Evolutionary conservation across 30 jellyfish, hydroid and myxozoan genomes (phyloP), one percentile per base, ranked within the genome.

Genomic region (Euphysa ruthae): DNA sequence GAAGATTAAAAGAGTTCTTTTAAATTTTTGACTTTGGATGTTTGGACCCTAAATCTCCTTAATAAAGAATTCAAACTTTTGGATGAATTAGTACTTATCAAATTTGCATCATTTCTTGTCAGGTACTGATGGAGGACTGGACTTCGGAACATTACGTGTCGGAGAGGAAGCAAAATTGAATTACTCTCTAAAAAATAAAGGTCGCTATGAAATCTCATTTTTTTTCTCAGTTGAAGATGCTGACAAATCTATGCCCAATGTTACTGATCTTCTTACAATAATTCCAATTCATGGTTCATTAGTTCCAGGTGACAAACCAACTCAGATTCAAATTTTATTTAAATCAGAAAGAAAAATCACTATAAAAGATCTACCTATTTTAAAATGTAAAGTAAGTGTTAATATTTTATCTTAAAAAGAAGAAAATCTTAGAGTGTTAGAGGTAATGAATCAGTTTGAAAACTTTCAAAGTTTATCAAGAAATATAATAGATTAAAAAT

Each of bases 51-150:
- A n/a, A n/a, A n/a, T n/a, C n/a, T n/a, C n/a, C n/a, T n/a, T n/a
- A n/a, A n/a, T n/a, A n/a, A n/a, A n/a, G n/a, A n/a, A n/a, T n/a
- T n/a, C n/a, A n/a, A n/a, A n/a, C n/a, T n/a, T n/a, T n/a, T n/a
- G n/a, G n/a, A n/a, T n/a, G n/a, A n/a, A n/a, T n/a, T n/a, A n/a
- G n/a, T n/a, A n/a, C n/a, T n/a, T n/a, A n/a, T n/a, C n/a, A n/a
- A n/a, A n/a, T n/a, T n/a, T n/a, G n/a, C n/a, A n/a, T n/a, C n/a
- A n/a, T n/a, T n/a, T n/a, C 21, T 49, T 49, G 1, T 1, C 18
- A 87, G 97, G 97, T 27, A 94, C 97, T 24, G 97, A 87, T 79
- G 97, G 97, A 28, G 94, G 94, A 1, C 79, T 87, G 10, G 97
- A 87, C 63, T 87, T 87, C 34, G 94, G 93, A 4, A 76, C 85